Conservation (phyloP, 37 sponge, comb jelly and placozoan genomes). For the Spongilla lacustris region DNA sequence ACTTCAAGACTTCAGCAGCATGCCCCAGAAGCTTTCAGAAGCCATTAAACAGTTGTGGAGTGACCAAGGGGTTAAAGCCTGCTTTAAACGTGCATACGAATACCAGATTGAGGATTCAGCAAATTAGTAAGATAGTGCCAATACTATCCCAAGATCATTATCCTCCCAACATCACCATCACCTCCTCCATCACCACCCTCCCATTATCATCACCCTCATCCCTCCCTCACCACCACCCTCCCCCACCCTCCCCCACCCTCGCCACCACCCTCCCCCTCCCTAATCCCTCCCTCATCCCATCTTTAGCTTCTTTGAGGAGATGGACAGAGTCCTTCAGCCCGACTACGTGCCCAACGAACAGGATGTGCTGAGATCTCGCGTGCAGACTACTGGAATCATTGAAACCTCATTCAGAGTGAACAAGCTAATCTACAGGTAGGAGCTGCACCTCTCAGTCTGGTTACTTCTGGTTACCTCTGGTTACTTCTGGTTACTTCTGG, state of each 20-base stretch:
- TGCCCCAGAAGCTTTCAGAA: background rate
- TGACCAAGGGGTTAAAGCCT: conserved; percentile 48
- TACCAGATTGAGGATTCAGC: conserved; percentile 79
- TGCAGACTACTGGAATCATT: conserved; percentile 70
- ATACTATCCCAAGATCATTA: no score
- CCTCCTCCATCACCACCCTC: no score
- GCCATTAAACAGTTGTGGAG: conserved; percentile 55
- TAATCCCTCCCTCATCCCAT: background rate
- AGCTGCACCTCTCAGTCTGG: no score
- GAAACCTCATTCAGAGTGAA: conserved; percentile 59
- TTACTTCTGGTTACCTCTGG: no score
- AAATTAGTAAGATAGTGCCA: conserved; percentile 66
- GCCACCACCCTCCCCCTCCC: background rate
- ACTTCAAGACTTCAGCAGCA: background rate
- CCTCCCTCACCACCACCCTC: background rate
- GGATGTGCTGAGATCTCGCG: conserved; percentile 68
- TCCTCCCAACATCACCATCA: no score
- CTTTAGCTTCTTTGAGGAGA: conserved; percentile 45
- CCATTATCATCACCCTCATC: no score
- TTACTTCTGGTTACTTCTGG: no score
- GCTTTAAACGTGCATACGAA: conserved; percentile 55
- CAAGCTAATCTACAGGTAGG: conserved; percentile 48
- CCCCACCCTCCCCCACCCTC: background rate
- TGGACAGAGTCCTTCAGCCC: conserved; percentile 41
- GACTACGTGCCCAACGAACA: conserved; percentile 58